Conservation (phyloP, 2,113 vertebrate species). For the Erythrocebus patas region DNA sequence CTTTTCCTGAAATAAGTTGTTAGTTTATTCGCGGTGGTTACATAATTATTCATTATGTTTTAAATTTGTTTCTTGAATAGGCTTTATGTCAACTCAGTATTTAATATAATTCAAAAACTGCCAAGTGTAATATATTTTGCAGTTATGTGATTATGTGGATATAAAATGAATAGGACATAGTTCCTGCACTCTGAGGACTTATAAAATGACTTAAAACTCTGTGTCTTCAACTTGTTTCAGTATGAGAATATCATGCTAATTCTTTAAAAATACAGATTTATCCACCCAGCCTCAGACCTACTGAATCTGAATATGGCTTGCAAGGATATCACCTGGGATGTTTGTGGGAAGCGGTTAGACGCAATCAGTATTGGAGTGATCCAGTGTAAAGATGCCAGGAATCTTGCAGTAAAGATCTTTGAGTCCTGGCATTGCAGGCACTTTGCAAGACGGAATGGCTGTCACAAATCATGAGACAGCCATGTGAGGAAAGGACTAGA, state of each 20-base stretch:
- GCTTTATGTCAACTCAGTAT: neutral
- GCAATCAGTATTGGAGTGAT: neutral
- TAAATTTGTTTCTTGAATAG: neutral
- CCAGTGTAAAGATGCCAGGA: neutral
- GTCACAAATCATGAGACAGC: neutral
- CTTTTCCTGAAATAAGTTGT: neutral
- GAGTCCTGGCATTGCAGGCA: neutral
- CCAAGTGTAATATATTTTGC: neutral
- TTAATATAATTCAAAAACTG: neutral
- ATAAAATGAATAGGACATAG: neutral
- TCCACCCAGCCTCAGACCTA: neutral
- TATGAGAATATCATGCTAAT: neutral
- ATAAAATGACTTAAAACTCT: neutral
- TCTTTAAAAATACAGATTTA: conserved; percentile 15
- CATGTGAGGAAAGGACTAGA: neutral
- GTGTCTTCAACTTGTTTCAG: neutral
- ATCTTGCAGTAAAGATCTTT: neutral
- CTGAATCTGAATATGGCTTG: neutral
- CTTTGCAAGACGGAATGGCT: neutral
- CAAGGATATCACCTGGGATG: neutral
- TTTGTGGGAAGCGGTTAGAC: neutral
- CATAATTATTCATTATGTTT: neutral
- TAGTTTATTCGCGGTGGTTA: neutral
- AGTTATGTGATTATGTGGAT: neutral
- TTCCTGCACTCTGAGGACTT: conserved; percentile 1